Evolutionary conservation across 1,140 invertebrate genomes (phyloP).

Genomic region (Orius insidiosus): DNA sequence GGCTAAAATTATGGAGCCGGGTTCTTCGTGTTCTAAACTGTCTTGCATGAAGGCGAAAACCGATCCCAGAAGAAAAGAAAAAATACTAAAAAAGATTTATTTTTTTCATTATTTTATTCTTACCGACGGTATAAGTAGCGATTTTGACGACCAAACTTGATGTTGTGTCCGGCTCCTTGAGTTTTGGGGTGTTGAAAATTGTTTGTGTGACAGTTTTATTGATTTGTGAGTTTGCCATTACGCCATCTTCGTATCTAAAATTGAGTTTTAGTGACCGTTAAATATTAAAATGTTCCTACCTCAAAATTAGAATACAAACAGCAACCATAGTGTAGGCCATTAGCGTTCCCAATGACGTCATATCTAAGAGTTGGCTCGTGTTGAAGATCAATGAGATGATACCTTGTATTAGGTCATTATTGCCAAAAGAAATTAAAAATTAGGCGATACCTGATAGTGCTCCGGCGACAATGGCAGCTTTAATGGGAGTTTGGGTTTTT

Average conservation of each 20-base stretch:
- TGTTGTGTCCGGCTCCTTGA: background rate
- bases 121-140: constrained; percentile 23
- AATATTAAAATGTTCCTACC: constrained; percentile 29
- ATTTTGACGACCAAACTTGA: constrained; percentile 24
- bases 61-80: constrained; percentile 1
- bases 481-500: constrained; percentile 11
- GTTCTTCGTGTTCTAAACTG: constrained; percentile 2
- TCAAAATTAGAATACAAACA: constrained; percentile 66
- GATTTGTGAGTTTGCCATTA: background rate
- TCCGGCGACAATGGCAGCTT: constrained; percentile 10
- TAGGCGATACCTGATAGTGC: constrained; percentile 14
- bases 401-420: no score
- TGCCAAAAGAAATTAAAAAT: no score
- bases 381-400: constrained; percentile 73
- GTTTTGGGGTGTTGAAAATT: background rate
- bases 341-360: constrained; percentile 89
- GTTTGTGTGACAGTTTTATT: background rate
- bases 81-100: constrained; percentile 11
- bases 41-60: constrained; percentile 17
- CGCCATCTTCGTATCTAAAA: background rate
- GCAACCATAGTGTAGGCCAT: constrained; percentile 84
- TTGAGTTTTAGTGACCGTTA: background rate
- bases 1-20: constrained; percentile 6
- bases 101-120: background rate
- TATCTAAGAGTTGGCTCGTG: constrained; percentile 75